A percentile compares a stretch with the other conserved stretches of the same genome.
These are phyloP conservation scores for Bugula neritina DNA, from an alignment of 2,888 invertebrate species.

Conservation along the genomic window DNA sequence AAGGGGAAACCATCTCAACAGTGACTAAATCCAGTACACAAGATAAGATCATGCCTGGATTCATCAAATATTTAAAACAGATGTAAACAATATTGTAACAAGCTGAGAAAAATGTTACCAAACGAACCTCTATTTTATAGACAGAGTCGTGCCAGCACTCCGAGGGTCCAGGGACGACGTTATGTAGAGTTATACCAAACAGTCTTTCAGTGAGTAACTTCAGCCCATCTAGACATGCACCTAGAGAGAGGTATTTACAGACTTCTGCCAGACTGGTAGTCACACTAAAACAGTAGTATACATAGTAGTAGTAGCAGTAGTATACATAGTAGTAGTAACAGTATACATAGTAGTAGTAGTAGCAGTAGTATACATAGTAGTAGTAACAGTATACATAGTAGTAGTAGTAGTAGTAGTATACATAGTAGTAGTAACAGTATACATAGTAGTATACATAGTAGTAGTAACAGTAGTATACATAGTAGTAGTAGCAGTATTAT, in stretches of 20 bases:
- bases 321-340: neutral
- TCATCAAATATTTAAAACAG: too few relatives aligned
- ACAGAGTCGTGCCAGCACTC: constrained; percentile 85
- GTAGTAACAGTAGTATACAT: neutral
- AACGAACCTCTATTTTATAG: constrained; percentile 62
- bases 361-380: neutral
- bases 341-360: neutral
- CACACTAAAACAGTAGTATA: neutral
- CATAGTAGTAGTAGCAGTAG: neutral
- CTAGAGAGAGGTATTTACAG: constrained; percentile 77
- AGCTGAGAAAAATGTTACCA: too few relatives aligned
- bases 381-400: neutral
- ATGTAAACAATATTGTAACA: too few relatives aligned
- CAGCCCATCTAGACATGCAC: constrained; percentile 94
- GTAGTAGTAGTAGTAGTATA: neutral
- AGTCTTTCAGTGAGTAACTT: constrained; percentile 76
- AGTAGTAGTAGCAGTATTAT: neutral
- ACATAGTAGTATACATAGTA: neutral
- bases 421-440: neutral
- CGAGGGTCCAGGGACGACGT: constrained; percentile 67
- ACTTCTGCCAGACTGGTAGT: constrained; percentile 33
- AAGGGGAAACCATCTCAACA: too few relatives aligned
- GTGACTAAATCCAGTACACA: too few relatives aligned
- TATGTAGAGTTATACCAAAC: constrained; percentile 67
- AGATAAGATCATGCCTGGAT: too few relatives aligned